Percentiles rank a stretch among this genome's conserved stretches.
Conservation (phyloP, 2,888 invertebrate genomes). For the Chloromyia formosa region DNA sequence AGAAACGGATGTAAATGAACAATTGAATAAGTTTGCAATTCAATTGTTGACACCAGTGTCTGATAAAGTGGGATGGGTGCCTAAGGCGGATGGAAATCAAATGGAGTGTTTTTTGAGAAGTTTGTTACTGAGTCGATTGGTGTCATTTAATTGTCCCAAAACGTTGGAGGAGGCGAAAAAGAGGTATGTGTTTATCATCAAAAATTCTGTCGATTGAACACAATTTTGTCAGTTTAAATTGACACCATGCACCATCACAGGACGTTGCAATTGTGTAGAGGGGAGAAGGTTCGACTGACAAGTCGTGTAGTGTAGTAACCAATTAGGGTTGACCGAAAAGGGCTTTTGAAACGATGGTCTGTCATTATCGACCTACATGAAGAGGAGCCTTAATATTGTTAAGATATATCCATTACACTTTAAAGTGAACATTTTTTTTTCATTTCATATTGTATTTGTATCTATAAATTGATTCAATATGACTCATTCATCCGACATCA, state of each 20-base stretch:
- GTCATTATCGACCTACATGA: no score
- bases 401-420: no score
- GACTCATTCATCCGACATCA: constrained; percentile 52
- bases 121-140: constrained; percentile 83
- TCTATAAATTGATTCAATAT: no score
- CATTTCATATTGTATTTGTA: no score
- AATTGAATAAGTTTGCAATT: constrained; percentile 79
- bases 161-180: constrained; percentile 79
- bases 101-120: constrained; percentile 86
- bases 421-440: no score
- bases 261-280: no score
- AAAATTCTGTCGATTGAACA: neutral
- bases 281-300: no score
- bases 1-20: constrained; percentile 78
- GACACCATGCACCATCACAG: no score
- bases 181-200: constrained; percentile 55
- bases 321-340: no score
- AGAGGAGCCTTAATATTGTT: no score
- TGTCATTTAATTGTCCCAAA: constrained; percentile 80
- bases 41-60: constrained; percentile 79
- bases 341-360: no score
- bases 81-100: constrained; percentile 82
- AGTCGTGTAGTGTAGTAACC: no score
- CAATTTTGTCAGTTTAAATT: neutral
- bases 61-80: constrained; percentile 84